Percentiles rank a stretch among this genome's conserved stretches.
These are phyloP conservation scores for Tragelaphus eurycerus DNA, from an alignment of 2,797 vertebrate species.

Conservation along the genomic window DNA sequence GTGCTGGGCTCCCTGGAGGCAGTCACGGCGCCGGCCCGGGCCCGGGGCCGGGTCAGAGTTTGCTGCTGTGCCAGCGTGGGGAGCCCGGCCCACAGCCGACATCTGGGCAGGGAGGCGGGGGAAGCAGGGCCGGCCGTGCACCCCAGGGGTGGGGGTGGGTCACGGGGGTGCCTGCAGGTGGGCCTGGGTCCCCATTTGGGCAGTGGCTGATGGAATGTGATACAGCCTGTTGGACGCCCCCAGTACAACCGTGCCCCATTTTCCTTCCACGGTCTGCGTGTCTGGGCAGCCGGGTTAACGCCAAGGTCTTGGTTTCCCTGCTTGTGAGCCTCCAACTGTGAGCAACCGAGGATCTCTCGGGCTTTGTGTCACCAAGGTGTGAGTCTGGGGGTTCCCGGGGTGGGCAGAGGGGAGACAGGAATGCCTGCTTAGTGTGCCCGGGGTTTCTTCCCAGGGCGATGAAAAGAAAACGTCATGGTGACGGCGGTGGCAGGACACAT, in stretches of 20 bases:
- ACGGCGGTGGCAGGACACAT: accelerated
- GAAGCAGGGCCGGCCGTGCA: accelerated
- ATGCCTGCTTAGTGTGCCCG: accelerated
- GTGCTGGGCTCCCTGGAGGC: accelerated
- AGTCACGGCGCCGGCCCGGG: accelerated
- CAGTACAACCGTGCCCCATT: accelerated
- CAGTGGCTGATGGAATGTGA: accelerated
- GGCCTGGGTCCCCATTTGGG: background rate
- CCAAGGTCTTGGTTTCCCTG: background rate
- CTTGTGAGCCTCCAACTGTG: accelerated
- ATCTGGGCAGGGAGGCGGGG: background rate
- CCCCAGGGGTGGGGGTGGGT: accelerated
- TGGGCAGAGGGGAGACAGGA: accelerated
- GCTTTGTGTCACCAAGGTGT: background rate
- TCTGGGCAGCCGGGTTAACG: accelerated
- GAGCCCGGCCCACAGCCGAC: accelerated
- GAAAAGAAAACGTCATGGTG: accelerated
- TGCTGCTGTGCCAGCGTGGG: accelerated
- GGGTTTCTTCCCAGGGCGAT: accelerated
- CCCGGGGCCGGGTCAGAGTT: accelerated
- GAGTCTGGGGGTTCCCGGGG: background rate
- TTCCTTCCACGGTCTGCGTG: accelerated
- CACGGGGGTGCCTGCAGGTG: accelerated
- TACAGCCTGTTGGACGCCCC: accelerated
- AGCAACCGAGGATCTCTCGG: accelerated